Evolutionary conservation across 2,797 vertebrate species (phyloP), one percentile per base, ranked within the genome.

Genomic region (Glossophaga mutica): DNA sequence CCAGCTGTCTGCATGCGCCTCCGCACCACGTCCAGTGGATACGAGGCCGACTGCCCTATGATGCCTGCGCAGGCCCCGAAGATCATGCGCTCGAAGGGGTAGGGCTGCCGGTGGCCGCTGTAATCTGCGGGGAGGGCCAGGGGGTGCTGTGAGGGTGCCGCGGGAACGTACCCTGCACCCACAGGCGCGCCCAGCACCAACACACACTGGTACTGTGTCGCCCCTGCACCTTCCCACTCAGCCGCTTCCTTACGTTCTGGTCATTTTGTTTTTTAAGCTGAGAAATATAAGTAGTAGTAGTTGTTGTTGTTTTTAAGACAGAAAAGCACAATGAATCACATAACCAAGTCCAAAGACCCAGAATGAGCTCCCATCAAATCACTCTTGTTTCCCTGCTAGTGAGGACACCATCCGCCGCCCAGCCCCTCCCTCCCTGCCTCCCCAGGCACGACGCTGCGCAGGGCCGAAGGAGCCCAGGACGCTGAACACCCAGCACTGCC

Each of bases 1-100:
- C 99, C 99, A 0, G 99, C 99, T 0, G 99, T 99, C 99, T 99
- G 99, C 99, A 99, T 99, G 52, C 99, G 99, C 74, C 99, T 98
- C 3, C 99, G 99, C 44, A 99, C 99, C 97, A 99, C 99, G 0
- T 99, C 99, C 98, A 99, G 98, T 0, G 99, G 99, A 98, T 99
- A 99, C 0, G 99, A 99, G 10, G 99, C 99, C 0, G 99, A 99
- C 97, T 99, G 99, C 5, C 99, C 99, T 0, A 99, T 99, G 87
- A 99, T 98, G 26, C 99, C 99, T 0, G 99, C 99, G 0, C 99
- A 99, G 5, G 99, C 99, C 0, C 99, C 99, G 0, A 99, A 99
- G 4, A 99, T 97, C 96, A 99, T 98, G 8, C 99, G 98, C 97
- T 99, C 99, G 0, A 98, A 81, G 0, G 99, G 99, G 93, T 99